Percentiles rank a stretch among this genome's conserved stretches.
Conservation (phyloP, 2,797 vertebrate species). For the Vespertilio murinus region DNA sequence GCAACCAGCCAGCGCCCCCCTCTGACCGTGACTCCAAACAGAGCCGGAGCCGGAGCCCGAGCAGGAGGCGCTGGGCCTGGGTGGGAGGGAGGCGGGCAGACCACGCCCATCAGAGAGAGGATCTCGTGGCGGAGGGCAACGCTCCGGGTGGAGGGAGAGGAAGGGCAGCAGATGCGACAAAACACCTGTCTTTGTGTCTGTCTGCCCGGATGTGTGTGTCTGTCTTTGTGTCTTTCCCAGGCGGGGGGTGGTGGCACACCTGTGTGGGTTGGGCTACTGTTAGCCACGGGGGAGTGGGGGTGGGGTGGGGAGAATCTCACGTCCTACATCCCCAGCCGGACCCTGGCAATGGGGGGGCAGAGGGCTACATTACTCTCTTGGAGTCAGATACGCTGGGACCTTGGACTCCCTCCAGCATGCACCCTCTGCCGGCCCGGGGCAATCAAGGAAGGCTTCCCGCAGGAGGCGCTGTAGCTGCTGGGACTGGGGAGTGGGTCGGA, state of each 20-base stretch:
- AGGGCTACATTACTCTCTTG: not conserved
- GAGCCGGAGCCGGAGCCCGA: not conserved
- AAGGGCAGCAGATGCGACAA: not conserved
- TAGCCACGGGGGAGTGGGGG: rapidly evolving
- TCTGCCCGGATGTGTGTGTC: not conserved
- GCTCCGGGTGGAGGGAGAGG: not conserved
- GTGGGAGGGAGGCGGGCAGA: not conserved
- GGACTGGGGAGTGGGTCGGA: not conserved
- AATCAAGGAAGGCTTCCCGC: not conserved
- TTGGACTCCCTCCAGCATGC: not conserved
- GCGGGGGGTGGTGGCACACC: not conserved
- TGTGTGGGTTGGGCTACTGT: not conserved
- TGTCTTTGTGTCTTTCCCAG: not conserved
- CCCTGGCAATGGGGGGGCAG: not conserved
- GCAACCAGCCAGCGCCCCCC: not conserved
- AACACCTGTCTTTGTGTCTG: not conserved
- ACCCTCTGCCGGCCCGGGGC: not conserved
- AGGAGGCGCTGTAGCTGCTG: not conserved
- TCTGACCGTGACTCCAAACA: not conserved
- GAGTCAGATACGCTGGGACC: not conserved
- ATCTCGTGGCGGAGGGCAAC: not conserved
- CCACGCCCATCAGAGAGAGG: not conserved
- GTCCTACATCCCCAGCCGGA: not conserved
- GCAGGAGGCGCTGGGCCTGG: not conserved
- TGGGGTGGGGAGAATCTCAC: rapidly evolving